Percentiles rank a stretch among this genome's conserved stretches.
Evolutionary conservation across 2,113 vertebrate genomes (phyloP).

Genomic region (Aphelocoma coerulescens): DNA sequence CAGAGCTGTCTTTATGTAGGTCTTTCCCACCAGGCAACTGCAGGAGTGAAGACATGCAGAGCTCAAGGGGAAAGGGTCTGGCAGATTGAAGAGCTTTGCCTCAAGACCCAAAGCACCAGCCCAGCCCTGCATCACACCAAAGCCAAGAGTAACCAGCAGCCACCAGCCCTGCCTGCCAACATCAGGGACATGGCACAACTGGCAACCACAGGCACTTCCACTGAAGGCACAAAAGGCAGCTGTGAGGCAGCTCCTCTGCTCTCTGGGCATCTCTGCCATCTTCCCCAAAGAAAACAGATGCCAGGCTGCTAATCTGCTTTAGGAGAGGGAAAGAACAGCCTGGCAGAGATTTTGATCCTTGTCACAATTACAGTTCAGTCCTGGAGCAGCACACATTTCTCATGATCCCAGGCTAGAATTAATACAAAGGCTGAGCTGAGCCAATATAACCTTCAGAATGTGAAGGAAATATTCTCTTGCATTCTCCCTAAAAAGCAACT

Average conservation of each 20-base stretch:
- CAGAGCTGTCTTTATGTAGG: not conserved
- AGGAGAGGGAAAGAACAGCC: not conserved
- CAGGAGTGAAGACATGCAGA: not conserved
- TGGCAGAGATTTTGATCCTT: not conserved
- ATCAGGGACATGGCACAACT: not conserved
- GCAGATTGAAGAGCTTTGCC: not conserved
- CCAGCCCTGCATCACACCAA: not conserved
- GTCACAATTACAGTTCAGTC: not conserved
- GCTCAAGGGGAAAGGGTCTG: not conserved
- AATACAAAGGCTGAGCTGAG: not conserved
- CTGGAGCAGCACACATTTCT: not conserved
- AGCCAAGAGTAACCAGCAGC: not conserved
- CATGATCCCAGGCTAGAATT: not conserved
- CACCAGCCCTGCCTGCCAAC: not conserved
- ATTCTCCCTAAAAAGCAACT: not conserved
- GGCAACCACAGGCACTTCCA: not conserved
- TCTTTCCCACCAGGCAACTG: not conserved
- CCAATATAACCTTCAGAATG: not conserved
- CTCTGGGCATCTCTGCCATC: not conserved
- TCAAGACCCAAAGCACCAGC: not conserved
- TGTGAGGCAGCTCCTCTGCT: not conserved
- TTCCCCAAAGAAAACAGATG: not conserved
- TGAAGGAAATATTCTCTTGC: not conserved
- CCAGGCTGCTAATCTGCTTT: slow-evolving; percentile 15
- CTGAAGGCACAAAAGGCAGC: not conserved